A percentile compares a stretch with the other conserved stretches of the same genome.
These are phyloP conservation scores for Solenopsis fugax DNA, from an alignment of 1,140 invertebrate species.

Conservation along the genomic window DNA sequence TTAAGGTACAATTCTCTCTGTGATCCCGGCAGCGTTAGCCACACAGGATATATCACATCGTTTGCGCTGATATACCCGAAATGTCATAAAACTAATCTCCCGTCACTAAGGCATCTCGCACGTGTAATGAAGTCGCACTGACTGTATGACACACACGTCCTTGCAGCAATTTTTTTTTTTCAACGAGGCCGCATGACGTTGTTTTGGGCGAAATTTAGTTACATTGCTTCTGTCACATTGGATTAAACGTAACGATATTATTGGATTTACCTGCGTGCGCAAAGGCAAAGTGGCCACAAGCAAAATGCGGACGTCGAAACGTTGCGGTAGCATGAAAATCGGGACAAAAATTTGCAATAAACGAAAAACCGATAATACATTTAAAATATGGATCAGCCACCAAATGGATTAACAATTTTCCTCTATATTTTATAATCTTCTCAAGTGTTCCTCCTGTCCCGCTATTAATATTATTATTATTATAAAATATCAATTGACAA, in stretches of 20 bases:
- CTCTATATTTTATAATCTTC: neutral
- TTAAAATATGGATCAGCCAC: constrained; percentile 2
- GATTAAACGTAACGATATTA: constrained; percentile 35
- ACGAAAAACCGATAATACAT: constrained; percentile 11
- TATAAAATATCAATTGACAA: neutral
- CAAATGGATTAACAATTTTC: constrained; percentile 17
- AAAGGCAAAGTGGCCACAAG: constrained; percentile 3
- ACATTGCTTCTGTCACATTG: neutral
- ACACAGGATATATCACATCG: neutral
- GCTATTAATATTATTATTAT: neutral
- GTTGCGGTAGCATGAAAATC: neutral
- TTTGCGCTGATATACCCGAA: constrained; percentile 35
- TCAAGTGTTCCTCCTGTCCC: neutral
- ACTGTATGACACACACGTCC: neutral
- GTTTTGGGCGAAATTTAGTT: neutral
- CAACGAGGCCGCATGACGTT: neutral
- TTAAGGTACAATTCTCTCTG: constrained; percentile 6
- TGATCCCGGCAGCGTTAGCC: neutral
- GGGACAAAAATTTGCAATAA: neutral
- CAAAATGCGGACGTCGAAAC: neutral
- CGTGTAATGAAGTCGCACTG: constrained; percentile 23
- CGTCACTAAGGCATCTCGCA: constrained; percentile 15
- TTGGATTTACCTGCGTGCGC: constrained; percentile 21
- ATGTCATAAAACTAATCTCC: constrained; percentile 25
- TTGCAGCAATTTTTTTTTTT: constrained; percentile 15